phyloP scores from a whole-genome alignment of 2,113 vertebrate genomes.

The Cyphomyrus discorhynchus region DNA sequence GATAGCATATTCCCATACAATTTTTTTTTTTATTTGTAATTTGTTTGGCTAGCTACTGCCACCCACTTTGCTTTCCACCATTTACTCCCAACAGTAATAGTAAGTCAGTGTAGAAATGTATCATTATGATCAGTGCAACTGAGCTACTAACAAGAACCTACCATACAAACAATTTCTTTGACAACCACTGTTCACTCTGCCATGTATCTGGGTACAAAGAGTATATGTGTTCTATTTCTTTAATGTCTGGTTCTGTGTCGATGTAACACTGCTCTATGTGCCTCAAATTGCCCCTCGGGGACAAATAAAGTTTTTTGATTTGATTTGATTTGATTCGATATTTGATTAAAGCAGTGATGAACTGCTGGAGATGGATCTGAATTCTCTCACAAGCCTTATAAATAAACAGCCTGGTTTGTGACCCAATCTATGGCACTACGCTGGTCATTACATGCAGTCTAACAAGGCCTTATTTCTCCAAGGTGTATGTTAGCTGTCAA shows the following conservation, averaged over 20 bases:
- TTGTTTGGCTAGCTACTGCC: no score
- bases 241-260: no score
- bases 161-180: background rate
- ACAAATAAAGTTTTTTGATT: no score
- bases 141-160: background rate
- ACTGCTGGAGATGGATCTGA: background rate
- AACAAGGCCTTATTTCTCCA: background rate
- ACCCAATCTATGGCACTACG: background rate
- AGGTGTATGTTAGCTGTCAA: background rate
- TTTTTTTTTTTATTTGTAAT: background rate
- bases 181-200: background rate
- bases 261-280: no score
- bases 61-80: no score
- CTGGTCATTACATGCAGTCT: background rate
- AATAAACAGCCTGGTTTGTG: background rate
- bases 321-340: background rate
- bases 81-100: background rate
- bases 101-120: background rate
- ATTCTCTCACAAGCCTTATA: background rate
- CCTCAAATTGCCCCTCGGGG: no score
- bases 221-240: background rate
- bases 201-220: background rate
- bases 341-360: slow-evolving; percentile 11
- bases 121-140: background rate
- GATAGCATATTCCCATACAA: background rate